Evolutionary conservation across 2,113 vertebrate species (phyloP).

Genomic region (Chaetodon trifascialis): DNA sequence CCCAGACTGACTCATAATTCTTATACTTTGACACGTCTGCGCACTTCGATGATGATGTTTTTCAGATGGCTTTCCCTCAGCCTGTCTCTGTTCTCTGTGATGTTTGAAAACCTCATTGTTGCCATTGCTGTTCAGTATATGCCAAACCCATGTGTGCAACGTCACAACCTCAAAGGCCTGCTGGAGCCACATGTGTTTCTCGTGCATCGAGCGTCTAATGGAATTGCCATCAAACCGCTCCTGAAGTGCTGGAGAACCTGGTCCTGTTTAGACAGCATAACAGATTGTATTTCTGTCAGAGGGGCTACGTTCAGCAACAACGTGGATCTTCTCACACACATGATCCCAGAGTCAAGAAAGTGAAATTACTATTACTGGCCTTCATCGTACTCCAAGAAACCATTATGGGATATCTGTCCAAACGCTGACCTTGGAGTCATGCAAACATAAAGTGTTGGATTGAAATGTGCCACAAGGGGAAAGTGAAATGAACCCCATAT

Average conservation of each 20-base stretch:
- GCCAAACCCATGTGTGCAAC: slow-evolving; percentile 43
- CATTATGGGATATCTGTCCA: slow-evolving; percentile 11
- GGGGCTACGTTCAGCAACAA: slow-evolving; percentile 12
- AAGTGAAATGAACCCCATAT: background rate
- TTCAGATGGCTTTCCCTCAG: slow-evolving; percentile 35
- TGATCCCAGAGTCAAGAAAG: background rate
- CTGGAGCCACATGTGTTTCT: slow-evolving; percentile 51
- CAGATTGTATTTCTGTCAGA: slow-evolving; percentile 19
- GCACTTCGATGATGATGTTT: slow-evolving; percentile 9
- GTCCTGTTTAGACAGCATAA: slow-evolving; percentile 34
- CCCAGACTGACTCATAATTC: background rate
- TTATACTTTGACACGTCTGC: background rate
- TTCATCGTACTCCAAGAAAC: slow-evolving; percentile 34
- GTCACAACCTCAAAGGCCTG: slow-evolving; percentile 46
- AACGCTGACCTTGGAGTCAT: background rate
- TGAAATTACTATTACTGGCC: background rate
- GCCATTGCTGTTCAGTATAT: background rate
- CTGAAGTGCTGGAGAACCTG: slow-evolving; percentile 34
- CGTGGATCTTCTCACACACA: slow-evolving; percentile 14
- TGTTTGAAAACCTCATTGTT: background rate
- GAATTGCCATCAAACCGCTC: slow-evolving; percentile 47
- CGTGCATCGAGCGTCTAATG: slow-evolving; percentile 31
- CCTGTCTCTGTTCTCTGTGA: slow-evolving; percentile 25
- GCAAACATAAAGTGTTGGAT: background rate
- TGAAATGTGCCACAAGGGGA: slow-evolving; percentile 17